Evolutionary conservation across 2,797 vertebrate species (phyloP).

Genomic region (Micromesistius poutassou): DNA sequence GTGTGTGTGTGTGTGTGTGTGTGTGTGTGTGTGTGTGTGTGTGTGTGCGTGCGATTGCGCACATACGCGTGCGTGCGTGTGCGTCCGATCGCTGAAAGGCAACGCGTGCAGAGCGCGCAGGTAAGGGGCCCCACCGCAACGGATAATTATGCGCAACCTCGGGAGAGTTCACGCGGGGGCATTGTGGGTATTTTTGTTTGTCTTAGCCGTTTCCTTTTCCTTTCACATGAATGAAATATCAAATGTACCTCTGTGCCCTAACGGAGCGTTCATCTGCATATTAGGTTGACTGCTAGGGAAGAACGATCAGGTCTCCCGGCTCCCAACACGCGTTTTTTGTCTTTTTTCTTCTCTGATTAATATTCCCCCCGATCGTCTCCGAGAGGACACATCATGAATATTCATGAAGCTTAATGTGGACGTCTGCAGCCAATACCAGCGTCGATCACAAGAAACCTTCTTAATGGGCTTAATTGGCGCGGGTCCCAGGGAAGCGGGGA

Average conservation of each 20-base stretch:
- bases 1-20: slow-evolving; percentile 25
- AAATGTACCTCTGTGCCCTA: slow-evolving; percentile 67
- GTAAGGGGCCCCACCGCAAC: slow-evolving; percentile 61
- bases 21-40: slow-evolving; percentile 36
- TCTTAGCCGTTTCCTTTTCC: slow-evolving; percentile 61
- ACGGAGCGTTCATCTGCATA: slow-evolving; percentile 70
- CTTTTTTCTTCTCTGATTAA: slow-evolving; percentile 54
- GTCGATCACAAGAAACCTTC: slow-evolving; percentile 69
- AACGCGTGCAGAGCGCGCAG: slow-evolving; percentile 45
- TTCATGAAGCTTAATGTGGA: slow-evolving; percentile 70
- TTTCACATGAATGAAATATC: slow-evolving; percentile 76
- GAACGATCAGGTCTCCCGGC: slow-evolving; percentile 63
- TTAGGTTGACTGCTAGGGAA: slow-evolving; percentile 69
- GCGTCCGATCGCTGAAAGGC: slow-evolving; percentile 21
- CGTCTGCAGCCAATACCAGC: slow-evolving; percentile 65
- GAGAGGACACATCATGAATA: slow-evolving; percentile 63
- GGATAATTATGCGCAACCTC: slow-evolving; percentile 76
- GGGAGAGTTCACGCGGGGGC: slow-evolving; percentile 64
- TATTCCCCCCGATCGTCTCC: slow-evolving; percentile 59
- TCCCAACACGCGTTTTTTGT: slow-evolving; percentile 58
- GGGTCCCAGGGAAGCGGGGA: slow-evolving; percentile 60
- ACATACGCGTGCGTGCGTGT: not conserved
- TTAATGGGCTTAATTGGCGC: slow-evolving; percentile 72
- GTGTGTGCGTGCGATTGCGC: slow-evolving; percentile 29
- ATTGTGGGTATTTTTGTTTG: slow-evolving; percentile 72